Conservation (phyloP, 2,113 vertebrate genomes). For the Oncorhynchus mykiss region DNA sequence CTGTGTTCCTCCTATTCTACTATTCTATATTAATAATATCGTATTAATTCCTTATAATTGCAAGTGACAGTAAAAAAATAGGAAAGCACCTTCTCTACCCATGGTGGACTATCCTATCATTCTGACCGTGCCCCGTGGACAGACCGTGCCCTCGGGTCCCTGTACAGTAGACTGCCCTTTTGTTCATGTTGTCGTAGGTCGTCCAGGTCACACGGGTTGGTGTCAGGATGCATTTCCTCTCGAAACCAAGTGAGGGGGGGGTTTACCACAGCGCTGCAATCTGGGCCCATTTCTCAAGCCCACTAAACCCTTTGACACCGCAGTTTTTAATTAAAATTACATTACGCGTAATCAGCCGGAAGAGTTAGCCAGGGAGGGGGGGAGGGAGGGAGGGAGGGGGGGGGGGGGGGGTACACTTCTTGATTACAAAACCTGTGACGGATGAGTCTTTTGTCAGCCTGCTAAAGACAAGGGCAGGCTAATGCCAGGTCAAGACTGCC, state of each 20-base stretch:
- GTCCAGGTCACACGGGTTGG: slow-evolving; percentile 58
- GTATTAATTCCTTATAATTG: neutral
- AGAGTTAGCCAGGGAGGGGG: slow-evolving; percentile 77
- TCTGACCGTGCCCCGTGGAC: neutral
- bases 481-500: neutral
- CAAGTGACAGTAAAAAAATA: neutral
- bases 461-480: neutral
- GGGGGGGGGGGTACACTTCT: neutral
- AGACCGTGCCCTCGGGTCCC: neutral
- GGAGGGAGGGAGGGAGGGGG: slow-evolving; percentile 19
- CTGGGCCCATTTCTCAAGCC: slow-evolving; percentile 98
- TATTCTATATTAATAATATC: too few relatives aligned
- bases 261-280: slow-evolving; percentile 94
- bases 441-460: neutral
- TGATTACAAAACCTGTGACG: neutral
- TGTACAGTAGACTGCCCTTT: slow-evolving; percentile 36
- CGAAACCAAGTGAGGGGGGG: slow-evolving; percentile 89
- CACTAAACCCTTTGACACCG: slow-evolving; percentile 99
- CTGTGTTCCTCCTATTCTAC: too few relatives aligned
- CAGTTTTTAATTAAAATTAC: slow-evolving; percentile 99
- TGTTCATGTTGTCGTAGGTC: slow-evolving; percentile 56
- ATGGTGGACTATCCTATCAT: too few relatives aligned
- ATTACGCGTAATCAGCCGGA: slow-evolving; percentile 99
- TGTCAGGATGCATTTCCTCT: slow-evolving; percentile 98
- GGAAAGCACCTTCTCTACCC: neutral